Evolutionary conservation across 2,888 invertebrate species (phyloP).

Genomic region (Xylota segnis): DNA sequence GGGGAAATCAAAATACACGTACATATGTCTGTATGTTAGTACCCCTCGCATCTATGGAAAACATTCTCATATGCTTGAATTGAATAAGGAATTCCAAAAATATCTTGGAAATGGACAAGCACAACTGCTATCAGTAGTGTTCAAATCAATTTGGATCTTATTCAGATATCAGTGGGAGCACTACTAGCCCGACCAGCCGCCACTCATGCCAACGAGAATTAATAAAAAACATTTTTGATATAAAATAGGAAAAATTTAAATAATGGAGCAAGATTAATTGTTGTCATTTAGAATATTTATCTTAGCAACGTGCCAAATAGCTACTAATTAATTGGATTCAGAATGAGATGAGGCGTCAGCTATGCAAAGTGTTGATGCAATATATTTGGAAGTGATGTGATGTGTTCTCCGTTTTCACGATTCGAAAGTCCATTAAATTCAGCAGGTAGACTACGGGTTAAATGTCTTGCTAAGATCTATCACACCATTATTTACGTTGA

Average conservation of each 20-base stretch:
- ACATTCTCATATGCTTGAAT: conserved; percentile 43
- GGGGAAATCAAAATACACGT: conserved; percentile 52
- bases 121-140: conserved; percentile 74
- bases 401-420: no score
- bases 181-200: conserved; percentile 60
- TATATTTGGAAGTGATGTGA: background rate
- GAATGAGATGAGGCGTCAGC: background rate
- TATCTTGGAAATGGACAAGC: conserved; percentile 74
- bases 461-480: no score
- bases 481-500: no score
- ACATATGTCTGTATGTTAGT: background rate
- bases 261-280: conserved; percentile 62
- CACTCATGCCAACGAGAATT: conserved; percentile 59
- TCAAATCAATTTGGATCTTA: conserved; percentile 70
- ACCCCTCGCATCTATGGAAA: conserved; percentile 34
- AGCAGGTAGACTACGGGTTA: no score
- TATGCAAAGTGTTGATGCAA: background rate
- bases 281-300: conserved; percentile 31
- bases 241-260: conserved; percentile 57
- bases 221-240: conserved; percentile 66
- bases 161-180: conserved; percentile 55
- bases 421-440: no score
- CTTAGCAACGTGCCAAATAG: background rate
- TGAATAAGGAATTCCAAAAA: conserved; percentile 60
- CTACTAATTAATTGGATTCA: conserved; percentile 56